These are phyloP conservation scores for Schizothorax lantsangensis DNA, from an alignment of 2,797 vertebrate genomes.

Conservation along the genomic window DNA sequence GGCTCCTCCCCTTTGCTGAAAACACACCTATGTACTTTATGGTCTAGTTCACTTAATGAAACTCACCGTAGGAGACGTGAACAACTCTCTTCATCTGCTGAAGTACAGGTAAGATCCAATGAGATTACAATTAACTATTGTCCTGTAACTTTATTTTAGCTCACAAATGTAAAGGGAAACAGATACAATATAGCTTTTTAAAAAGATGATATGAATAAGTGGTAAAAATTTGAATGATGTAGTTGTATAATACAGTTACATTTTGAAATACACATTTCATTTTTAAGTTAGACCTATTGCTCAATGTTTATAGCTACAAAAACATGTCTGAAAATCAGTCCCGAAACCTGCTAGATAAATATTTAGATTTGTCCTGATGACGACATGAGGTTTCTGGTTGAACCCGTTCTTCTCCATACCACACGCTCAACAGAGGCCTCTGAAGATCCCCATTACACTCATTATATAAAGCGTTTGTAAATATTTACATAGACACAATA, in stretches of 20 bases:
- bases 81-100: constrained; percentile 20
- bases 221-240: not conserved
- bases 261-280: not conserved
- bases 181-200: not conserved
- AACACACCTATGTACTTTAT: constrained; percentile 60
- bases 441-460: constrained; percentile 60
- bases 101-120: constrained; percentile 65
- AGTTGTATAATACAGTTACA: not conserved
- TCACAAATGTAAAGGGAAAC: not conserved
- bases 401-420: constrained; percentile 69
- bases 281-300: not conserved
- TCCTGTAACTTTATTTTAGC: not conserved
- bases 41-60: constrained; percentile 32
- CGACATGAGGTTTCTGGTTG: constrained; percentile 41
- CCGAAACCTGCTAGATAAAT: constrained; percentile 24
- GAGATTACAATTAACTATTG: not conserved
- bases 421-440: not conserved
- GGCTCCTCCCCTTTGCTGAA: constrained; percentile 61
- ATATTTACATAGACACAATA: constrained; percentile 6
- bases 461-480: not conserved
- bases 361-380: constrained; percentile 36
- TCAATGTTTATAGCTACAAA: not conserved
- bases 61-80: constrained; percentile 50
- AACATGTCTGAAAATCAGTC: not conserved
- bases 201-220: not conserved